Conservation (phyloP, 2,888 invertebrate species). For the Polyommatus icarus region DNA sequence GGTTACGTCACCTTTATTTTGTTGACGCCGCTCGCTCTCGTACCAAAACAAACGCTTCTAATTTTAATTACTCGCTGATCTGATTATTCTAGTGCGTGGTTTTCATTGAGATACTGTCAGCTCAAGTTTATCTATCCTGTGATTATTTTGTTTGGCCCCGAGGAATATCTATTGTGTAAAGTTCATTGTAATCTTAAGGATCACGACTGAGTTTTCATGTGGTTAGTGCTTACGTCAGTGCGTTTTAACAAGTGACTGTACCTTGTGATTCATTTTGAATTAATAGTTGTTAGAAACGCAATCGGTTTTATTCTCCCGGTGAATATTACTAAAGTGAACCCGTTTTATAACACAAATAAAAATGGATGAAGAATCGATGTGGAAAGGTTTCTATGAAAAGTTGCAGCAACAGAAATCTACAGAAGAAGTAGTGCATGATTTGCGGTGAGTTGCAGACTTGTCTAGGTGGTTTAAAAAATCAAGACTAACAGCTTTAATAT, state of each 20-base stretch:
- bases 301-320: background rate
- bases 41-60: conserved; percentile 39
- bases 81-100: background rate
- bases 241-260: conserved; percentile 61
- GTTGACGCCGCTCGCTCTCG: conserved; percentile 43
- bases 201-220: conserved; percentile 23
- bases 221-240: conserved; percentile 66
- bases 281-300: background rate
- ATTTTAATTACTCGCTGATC: background rate
- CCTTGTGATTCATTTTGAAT: conserved; percentile 61
- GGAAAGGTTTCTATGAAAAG: conserved; percentile 87
- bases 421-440: conserved; percentile 84
- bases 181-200: conserved; percentile 16
- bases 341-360: conserved; percentile 33
- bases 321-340: background rate
- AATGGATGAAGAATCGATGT: conserved; percentile 88
- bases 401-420: conserved; percentile 82
- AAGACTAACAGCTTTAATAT: background rate
- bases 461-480: background rate
- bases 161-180: conserved; percentile 5
- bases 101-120: background rate
- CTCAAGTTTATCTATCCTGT: background rate
- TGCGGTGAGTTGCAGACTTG: conserved; percentile 70
- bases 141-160: background rate
- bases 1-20: conserved; percentile 66